Evolutionary conservation across 2,888 invertebrate genomes (phyloP).

Genomic region (Hybos culiciformis): DNA sequence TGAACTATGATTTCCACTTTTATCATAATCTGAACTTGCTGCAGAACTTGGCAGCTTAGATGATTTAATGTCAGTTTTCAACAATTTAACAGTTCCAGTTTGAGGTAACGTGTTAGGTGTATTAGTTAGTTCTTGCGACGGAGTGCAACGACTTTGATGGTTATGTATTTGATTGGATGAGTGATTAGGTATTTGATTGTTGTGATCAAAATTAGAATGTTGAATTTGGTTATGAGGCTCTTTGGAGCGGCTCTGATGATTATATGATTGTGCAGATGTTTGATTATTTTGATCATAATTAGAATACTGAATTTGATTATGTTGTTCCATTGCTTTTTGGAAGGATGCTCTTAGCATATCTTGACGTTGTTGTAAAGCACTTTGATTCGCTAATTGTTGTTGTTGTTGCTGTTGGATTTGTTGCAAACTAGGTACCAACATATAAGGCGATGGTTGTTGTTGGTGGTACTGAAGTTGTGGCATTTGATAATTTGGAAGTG

Average conservation of each 20-base stretch:
- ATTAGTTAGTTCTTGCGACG: too few species aligned
- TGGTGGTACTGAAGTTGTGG: constrained; percentile 6
- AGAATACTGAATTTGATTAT: neutral
- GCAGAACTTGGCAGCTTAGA: constrained; percentile 43
- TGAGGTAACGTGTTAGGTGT: constrained; percentile 8
- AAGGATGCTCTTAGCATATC: too few species aligned
- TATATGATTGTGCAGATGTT: neutral
- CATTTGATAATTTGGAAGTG: neutral
- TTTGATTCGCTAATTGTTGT: neutral
- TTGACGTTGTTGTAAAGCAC: neutral
- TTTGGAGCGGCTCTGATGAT: too few species aligned
- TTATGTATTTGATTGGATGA: constrained; percentile 24
- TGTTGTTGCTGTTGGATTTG: constrained; percentile 11
- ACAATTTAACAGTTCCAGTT: too few species aligned
- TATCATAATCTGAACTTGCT: constrained; percentile 61
- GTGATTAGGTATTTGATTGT: constrained; percentile 1
- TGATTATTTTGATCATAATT: neutral
- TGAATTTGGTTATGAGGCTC: too few species aligned
- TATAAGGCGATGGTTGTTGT: constrained; percentile 11
- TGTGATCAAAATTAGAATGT: too few species aligned
- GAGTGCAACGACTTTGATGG: constrained; percentile 21
- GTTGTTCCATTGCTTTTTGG: neutral
- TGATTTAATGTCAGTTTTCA: constrained; percentile 8
- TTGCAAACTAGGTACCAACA: constrained; percentile 10
- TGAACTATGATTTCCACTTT: constrained; percentile 57